Base-by-base conservation (phyloP, 2,888 invertebrate species). In the Magallana nippona region DNA sequence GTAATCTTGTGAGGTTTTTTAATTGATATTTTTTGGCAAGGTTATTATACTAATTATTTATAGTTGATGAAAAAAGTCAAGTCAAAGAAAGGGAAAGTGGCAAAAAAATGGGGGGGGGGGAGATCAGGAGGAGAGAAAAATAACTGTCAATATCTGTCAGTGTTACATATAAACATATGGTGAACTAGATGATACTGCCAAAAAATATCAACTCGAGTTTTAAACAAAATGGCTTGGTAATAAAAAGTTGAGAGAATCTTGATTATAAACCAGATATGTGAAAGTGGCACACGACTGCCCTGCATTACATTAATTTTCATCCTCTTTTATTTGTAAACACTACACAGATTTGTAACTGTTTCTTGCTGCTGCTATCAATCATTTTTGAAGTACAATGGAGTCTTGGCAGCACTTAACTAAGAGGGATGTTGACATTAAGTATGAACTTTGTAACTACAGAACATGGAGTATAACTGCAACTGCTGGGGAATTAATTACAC, bases 321-420 rank as follows among this genome's bases (percentile, higher is more conserved):
- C 71, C 11, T 71, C 32, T 71, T 71, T 71, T 71, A 71, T 71
- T 71, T 71, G 71, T 71, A 71, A 71, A 71, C 71, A 71, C 19
- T 15, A 27, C 71, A 71, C 32, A 71, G 71, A 71, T 71, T 71
- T 27, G 71, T 71, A 71, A 71, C 27, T 27, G 71, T 71, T 71
- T 44, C 44, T 27, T 8, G 19, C 71, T 71, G 71, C 71, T 71
- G 71, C 27, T 22, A 71, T 71, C 71, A 71, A 71, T 71, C 71
- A 71, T 27, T 71, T 71, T 32, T 71, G 27, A 22, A 71, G 71
- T 71, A 71, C 71, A 71, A 71, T 71, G 71, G 71, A 22, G 32
- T 71, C 32, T 71, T 71, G 71, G 71, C 71, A 71, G 71, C 71
- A 71, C 22, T 71, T 27, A 32, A 71, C 71, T 27, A 27, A 15